These are phyloP conservation scores for Thysanoteuthis rhombus DNA, from an alignment of 2,888 invertebrate species.

Conservation along the genomic window DNA sequence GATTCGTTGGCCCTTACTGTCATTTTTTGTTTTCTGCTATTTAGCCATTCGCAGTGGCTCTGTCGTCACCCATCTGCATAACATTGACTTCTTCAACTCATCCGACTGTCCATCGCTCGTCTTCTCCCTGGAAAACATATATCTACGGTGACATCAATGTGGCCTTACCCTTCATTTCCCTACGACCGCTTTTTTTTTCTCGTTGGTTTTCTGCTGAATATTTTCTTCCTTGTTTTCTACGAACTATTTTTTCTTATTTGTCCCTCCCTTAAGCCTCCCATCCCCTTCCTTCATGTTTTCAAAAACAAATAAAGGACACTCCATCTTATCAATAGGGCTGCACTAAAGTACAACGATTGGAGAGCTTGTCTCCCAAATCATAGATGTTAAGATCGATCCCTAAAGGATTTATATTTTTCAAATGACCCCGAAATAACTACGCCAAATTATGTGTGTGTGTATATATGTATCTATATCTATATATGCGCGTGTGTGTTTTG, in stretches of 20 bases:
- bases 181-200: neutral
- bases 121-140: neutral
- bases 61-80: neutral
- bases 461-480: too few species aligned
- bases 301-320: too few species aligned
- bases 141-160: neutral
- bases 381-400: too few species aligned
- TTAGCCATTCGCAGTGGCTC: neutral
- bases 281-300: too few species aligned
- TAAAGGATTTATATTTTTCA: too few species aligned
- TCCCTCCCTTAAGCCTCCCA: too few species aligned
- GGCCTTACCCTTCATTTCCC: neutral
- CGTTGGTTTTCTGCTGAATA: neutral
- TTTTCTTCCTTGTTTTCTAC: neutral
- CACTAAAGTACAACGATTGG: too few species aligned
- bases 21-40: neutral
- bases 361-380: too few species aligned
- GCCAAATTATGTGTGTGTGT: too few species aligned
- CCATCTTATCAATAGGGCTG: too few species aligned
- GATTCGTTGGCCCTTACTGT: neutral
- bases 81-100: neutral
- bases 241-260: neutral
- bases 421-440: too few species aligned
- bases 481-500: too few species aligned
- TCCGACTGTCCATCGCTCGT: neutral